phyloP scores from a whole-genome alignment of 2,113 vertebrate species.

The Scortum barcoo region DNA sequence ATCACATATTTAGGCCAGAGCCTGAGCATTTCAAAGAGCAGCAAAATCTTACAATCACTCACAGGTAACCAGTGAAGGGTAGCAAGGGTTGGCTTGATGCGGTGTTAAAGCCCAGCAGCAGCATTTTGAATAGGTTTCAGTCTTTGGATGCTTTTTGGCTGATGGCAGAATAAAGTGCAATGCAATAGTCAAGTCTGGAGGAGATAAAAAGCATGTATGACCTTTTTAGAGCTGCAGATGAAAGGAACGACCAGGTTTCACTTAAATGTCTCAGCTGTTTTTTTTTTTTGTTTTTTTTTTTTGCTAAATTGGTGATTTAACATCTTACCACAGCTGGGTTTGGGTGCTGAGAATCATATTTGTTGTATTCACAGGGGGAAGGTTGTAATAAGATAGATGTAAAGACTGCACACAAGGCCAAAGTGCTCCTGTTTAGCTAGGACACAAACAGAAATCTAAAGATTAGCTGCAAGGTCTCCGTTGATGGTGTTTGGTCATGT shows the following conservation, averaged over 20 bases:
- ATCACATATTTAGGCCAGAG: too few relatives aligned
- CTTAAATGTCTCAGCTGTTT: background rate
- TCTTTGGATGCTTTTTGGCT: too few relatives aligned
- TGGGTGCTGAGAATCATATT: background rate
- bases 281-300: background rate
- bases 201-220: background rate
- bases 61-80: background rate
- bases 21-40: background rate
- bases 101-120: too few relatives aligned
- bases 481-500: slow-evolving; percentile 18
- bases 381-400: background rate
- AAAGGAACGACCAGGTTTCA: background rate
- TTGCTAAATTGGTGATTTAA: slow-evolving; percentile 17
- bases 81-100: background rate
- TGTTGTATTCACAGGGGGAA: background rate
- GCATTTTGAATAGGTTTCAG: too few relatives aligned
- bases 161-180: background rate
- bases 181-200: too few relatives aligned
- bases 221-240: background rate
- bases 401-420: slow-evolving; percentile 1
- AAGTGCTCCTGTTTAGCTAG: background rate
- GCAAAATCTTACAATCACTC: background rate
- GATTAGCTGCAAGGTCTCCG: slow-evolving; percentile 22
- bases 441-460: slow-evolving; percentile 7
- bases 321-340: background rate